Evolutionary conservation across 2,888 invertebrate genomes (phyloP), one percentile per base, ranked within the genome.

Genomic region (Machimus rusticus): DNA sequence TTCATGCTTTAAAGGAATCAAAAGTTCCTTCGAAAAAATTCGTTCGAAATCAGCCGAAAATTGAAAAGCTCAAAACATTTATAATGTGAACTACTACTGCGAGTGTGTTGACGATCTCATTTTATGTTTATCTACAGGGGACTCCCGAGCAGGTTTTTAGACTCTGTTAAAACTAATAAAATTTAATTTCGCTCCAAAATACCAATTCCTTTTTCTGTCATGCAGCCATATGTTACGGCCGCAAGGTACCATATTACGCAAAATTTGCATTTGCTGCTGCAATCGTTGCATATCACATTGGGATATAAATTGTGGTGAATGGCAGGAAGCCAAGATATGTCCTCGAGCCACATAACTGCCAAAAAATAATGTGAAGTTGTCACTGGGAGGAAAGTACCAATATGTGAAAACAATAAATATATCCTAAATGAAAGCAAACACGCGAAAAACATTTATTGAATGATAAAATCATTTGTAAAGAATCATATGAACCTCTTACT

Each of bases 11-110:
- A 46, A 51, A 79, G 51, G 51, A 66, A 66, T 28, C 55, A 19
- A 39, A 43, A 19, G 9, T 55, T 19, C 55, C 66, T 66, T 66
- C 12, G 66, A 66, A 66, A 55, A 66, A 66, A 66, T 23, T 66
- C 28, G 19, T 66, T 66, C 14, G 23, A 66, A 28, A 66, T 66
- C 66, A 66, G 79, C 31, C 28, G 51, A 79, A 46, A 51, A 79
- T 79, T 79, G 8, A 46, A 79, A 79, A 79, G 28, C 51, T 79
- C 46, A 51, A 79, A 46, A 79, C 31, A 79, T 31, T 79, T 79
- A 19, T 66, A 66, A 66, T 66, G 79, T 79, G 79, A 79, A 79
- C 6, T 51, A 66, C 51, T 46, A 51, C 51, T 51, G 51, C 78
- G 43, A 23, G 78, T 76, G 76, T 76, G 76, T 78, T 78, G 23